Conservation (phyloP, 2,888 invertebrate species). For the Dryadula phaetusa region DNA sequence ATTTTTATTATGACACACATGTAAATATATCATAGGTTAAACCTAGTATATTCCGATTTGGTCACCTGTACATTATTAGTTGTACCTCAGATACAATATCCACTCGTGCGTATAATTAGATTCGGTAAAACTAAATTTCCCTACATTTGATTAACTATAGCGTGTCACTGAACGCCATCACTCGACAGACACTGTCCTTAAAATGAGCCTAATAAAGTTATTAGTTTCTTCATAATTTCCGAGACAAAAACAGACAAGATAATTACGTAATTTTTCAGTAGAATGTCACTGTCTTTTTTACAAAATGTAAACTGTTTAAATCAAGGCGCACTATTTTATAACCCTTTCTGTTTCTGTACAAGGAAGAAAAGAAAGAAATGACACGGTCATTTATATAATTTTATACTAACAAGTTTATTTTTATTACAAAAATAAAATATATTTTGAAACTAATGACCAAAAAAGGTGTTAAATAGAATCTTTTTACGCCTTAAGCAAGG, state of each 20-base stretch:
- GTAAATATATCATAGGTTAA: too few relatives aligned
- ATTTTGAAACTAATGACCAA: conserved; percentile 3
- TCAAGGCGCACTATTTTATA: too few relatives aligned
- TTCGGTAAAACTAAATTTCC: too few relatives aligned
- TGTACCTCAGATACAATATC: too few relatives aligned
- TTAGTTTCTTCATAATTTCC: background rate
- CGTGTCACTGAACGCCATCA: too few relatives aligned
- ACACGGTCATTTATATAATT: background rate
- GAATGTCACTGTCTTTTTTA: background rate
- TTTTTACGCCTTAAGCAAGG: conserved; percentile 3
- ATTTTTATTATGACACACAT: background rate
- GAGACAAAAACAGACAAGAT: background rate
- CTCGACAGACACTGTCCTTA: too few relatives aligned
- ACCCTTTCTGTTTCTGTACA: too few relatives aligned
- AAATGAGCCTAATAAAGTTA: too few relatives aligned
- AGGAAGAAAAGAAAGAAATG: background rate
- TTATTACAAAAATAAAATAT: background rate
- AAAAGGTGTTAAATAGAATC: conserved; percentile 7
- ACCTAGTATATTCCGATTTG: too few relatives aligned
- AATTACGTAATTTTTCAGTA: background rate
- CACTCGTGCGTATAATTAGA: too few relatives aligned
- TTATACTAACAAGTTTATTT: background rate
- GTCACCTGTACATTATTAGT: too few relatives aligned
- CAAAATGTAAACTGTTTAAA: background rate
- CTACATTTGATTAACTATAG: too few relatives aligned